Percentiles rank a stretch among this genome's conserved stretches.
Conservation (phyloP, 2,113 vertebrate species). For the Phocoena phocoena region DNA sequence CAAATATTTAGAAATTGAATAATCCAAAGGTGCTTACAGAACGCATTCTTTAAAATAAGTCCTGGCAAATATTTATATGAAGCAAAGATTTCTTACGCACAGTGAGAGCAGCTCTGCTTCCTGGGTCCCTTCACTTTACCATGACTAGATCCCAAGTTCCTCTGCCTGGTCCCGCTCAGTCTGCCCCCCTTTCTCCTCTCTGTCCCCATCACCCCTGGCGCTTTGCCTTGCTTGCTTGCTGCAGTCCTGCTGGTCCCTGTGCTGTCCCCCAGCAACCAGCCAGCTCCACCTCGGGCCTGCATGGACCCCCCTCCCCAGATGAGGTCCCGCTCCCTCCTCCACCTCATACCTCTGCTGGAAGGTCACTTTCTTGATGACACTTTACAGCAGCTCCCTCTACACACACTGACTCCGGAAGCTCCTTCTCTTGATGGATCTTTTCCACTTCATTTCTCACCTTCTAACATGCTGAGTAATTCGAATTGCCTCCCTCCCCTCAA, state of each 20-base stretch:
- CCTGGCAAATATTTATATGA: not conserved
- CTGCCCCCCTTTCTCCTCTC: not conserved
- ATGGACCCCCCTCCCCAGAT: rapidly evolving
- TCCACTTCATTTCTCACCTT: not conserved
- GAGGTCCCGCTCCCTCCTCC: not conserved
- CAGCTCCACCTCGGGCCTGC: no score
- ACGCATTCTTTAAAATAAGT: not conserved
- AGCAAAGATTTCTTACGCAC: not conserved
- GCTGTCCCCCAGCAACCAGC: not conserved
- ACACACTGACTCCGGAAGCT: no score
- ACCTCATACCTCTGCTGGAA: not conserved
- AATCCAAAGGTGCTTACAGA: not conserved
- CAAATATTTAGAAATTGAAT: not conserved
- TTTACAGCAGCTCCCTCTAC: not conserved
- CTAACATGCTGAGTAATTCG: not conserved
- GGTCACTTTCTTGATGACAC: not conserved
- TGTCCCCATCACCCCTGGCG: rapidly evolving
- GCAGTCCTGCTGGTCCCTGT: no score
- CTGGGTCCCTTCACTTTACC: not conserved
- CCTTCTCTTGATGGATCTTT: not conserved
- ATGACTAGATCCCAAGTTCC: rapidly evolving
- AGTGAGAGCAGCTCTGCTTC: not conserved
- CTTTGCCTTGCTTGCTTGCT: rapidly evolving
- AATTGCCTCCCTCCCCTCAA: not conserved
- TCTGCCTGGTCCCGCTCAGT: rapidly evolving